Conservation (phyloP, 2,113 vertebrate species). For the Vireo altiloquus region DNA sequence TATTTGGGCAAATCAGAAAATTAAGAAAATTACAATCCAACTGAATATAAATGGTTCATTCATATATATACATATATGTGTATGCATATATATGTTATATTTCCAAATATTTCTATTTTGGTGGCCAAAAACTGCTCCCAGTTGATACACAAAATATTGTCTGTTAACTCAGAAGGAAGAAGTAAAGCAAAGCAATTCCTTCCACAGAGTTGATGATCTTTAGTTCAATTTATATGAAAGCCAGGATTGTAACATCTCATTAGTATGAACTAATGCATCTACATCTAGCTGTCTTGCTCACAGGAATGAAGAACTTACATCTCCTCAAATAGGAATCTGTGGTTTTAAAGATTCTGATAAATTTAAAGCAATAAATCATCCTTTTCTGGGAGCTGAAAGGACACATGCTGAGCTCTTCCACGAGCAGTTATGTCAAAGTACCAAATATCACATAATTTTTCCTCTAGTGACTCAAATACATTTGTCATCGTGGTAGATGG, state of each 20-base stretch:
- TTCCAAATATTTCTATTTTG: not conserved
- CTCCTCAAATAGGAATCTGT: not conserved
- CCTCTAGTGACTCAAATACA: not conserved
- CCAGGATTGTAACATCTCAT: not conserved
- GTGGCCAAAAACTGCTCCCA: not conserved
- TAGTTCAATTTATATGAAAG: not conserved
- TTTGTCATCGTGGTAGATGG: not conserved
- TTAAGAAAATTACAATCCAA: not conserved
- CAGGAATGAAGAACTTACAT: not conserved
- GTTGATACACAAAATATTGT: not conserved
- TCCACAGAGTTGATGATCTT: not conserved
- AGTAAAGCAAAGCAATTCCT: not conserved
- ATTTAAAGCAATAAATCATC: constrained; percentile 18
- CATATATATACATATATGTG: not conserved
- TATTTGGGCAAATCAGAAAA: not conserved
- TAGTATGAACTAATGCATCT: not conserved
- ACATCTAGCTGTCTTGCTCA: not conserved
- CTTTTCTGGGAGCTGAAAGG: not conserved
- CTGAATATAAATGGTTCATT: not conserved
- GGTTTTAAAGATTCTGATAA: not conserved
- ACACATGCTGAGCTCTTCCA: not conserved
- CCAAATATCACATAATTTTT: not conserved
- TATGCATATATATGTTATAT: not conserved
- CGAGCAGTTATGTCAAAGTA: not conserved
- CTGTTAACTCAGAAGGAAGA: not conserved